Evolutionary conservation across 2,888 invertebrate genomes (phyloP).

Genomic region (Gerris lacustris): DNA sequence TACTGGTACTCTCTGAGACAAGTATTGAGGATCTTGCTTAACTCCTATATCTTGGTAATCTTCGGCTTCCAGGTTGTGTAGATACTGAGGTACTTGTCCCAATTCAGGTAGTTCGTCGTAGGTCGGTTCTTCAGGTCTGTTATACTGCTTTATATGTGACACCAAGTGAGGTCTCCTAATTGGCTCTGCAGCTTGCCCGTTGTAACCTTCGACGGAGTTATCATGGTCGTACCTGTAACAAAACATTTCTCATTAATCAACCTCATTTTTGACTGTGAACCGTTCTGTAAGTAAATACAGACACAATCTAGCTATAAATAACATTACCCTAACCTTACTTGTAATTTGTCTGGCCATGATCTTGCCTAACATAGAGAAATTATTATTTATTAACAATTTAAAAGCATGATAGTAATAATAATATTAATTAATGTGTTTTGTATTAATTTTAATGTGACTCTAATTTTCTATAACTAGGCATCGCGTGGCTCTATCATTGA

Average conservation of each 20-base stretch:
- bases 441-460: too few species aligned
- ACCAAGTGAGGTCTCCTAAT: not conserved
- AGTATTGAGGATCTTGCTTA: not conserved
- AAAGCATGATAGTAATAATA: too few species aligned
- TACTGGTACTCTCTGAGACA: not conserved
- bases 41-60: not conserved
- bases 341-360: too few species aligned
- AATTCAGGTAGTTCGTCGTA: conserved; percentile 12
- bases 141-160: not conserved
- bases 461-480: too few species aligned
- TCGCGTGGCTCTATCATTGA: too few species aligned
- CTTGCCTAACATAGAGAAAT: too few species aligned
- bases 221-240: conserved; percentile 20
- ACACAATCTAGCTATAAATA: too few species aligned
- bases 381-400: too few species aligned
- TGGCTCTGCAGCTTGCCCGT: conserved; percentile 1
- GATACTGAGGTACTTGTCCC: not conserved
- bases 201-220: conserved; percentile 20
- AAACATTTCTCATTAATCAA: not conserved
- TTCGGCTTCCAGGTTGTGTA: conserved; percentile 13
- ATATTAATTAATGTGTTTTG: too few species aligned
- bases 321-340: too few species aligned
- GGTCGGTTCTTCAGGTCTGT: conserved; percentile 11
- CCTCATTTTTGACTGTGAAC: too few species aligned
- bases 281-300: too few species aligned